Evolutionary conservation across 2,797 vertebrate genomes (phyloP).

Genomic region (Cottoperca gobio): DNA sequence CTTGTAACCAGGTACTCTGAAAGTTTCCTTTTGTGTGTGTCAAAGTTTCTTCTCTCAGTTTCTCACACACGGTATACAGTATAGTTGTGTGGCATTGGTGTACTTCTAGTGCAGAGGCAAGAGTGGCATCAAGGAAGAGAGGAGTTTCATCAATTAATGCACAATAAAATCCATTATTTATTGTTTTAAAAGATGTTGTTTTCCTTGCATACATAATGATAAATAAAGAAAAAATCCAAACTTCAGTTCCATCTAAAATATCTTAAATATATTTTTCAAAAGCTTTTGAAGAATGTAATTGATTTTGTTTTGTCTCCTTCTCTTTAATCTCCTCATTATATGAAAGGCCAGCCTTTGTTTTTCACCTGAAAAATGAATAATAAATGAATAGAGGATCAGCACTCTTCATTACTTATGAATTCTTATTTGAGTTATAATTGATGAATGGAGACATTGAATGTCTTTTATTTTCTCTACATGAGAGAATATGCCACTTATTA

Average conservation of each 20-base stretch:
- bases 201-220: slow-evolving; percentile 29
- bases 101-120: background rate
- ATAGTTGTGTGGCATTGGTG: background rate
- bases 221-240: background rate
- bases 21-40: background rate
- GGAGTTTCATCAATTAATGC: background rate
- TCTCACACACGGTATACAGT: background rate
- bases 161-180: slow-evolving; percentile 11
- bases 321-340: slow-evolving; percentile 74
- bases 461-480: slow-evolving; percentile 28
- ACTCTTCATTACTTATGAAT: slow-evolving; percentile 61
- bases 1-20: background rate
- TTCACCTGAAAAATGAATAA: slow-evolving; percentile 75
- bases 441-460: slow-evolving; percentile 46
- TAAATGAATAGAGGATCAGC: slow-evolving; percentile 61
- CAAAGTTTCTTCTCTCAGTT: background rate
- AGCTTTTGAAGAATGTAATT: slow-evolving; percentile 51
- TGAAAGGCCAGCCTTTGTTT: slow-evolving; percentile 69
- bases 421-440: slow-evolving; percentile 59
- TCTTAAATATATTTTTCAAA: slow-evolving; percentile 18
- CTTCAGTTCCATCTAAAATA: slow-evolving; percentile 23
- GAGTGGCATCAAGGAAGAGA: background rate
- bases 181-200: slow-evolving; percentile 24
- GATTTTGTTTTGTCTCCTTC: slow-evolving; percentile 52
- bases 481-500: slow-evolving; percentile 20